phyloP scores from a whole-genome alignment of 2,888 invertebrate species.

The Dorcus hopei region DNA sequence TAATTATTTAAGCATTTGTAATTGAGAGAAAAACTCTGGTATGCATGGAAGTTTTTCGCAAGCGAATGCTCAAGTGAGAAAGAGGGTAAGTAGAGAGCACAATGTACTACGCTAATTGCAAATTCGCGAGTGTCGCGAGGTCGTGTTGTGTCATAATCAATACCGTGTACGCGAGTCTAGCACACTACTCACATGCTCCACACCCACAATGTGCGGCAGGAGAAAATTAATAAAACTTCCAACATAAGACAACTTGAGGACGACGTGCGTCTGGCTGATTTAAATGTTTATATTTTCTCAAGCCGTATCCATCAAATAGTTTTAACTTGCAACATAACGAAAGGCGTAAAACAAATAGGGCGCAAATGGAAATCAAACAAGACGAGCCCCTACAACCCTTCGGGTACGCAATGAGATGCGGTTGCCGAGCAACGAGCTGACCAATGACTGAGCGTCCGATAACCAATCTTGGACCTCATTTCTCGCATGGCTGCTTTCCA shows the following conservation, averaged over 20 bases:
- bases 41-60: no score
- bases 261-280: no score
- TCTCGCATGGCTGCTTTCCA: conserved; percentile 47
- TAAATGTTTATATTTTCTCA: no score
- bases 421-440: conserved; percentile 44
- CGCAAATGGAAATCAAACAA: conserved; percentile 43
- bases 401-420: conserved; percentile 19
- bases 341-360: conserved; percentile 25
- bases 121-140: conserved; percentile 26
- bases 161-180: conserved; percentile 13
- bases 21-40: no score
- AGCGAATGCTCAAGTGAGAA: no score
- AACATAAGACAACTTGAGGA: no score
- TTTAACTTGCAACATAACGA: conserved; percentile 20
- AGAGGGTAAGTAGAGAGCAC: not conserved
- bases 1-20: no score
- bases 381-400: conserved; percentile 27
- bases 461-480: conserved; percentile 51
- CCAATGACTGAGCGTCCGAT: conserved; percentile 48
- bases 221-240: no score
- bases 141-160: conserved; percentile 27
- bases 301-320: no score
- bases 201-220: no score
- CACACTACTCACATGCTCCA: not conserved
- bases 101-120: conserved; percentile 20